A percentile compares a stretch with the other conserved stretches of the same genome.
These are phyloP conservation scores for Chaetura pelagica DNA, from an alignment of 2,113 vertebrate genomes.

Conservation along the genomic window DNA sequence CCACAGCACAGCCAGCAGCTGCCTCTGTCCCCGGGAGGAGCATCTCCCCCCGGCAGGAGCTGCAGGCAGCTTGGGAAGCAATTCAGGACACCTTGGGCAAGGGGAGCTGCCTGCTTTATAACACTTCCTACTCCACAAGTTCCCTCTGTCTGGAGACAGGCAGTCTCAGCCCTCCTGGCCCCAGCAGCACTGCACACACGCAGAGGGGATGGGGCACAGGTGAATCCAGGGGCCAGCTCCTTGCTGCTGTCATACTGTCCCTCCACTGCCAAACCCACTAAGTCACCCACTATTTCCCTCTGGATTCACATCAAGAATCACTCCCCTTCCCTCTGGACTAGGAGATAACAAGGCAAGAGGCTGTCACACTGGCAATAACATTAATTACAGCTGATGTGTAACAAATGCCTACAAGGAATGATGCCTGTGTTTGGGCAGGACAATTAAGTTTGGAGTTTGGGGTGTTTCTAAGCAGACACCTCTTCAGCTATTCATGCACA, in stretches of 20 bases:
- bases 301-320: background rate
- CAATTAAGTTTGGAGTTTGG: background rate
- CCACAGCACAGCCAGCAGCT: rapidly evolving
- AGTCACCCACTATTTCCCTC: background rate
- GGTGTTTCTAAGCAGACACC: background rate
- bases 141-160: background rate
- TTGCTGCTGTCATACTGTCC: background rate
- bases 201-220: too few species aligned
- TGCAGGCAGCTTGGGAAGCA: rapidly evolving
- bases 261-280: background rate
- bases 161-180: background rate
- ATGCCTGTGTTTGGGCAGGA: background rate
- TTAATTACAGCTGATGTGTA: background rate
- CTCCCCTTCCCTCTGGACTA: background rate
- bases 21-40: background rate
- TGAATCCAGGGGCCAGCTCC: background rate
- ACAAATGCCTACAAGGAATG: background rate
- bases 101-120: background rate
- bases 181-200: too few species aligned
- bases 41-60: rapidly evolving
- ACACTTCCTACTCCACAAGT: rapidly evolving
- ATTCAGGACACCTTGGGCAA: rapidly evolving
- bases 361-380: background rate
- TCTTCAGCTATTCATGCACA: background rate
- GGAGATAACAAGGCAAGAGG: background rate